A percentile compares a stretch with the other conserved stretches of the same genome.
Conservation (phyloP, 2,113 vertebrate genomes). For the Trematocara nigrifrons region DNA sequence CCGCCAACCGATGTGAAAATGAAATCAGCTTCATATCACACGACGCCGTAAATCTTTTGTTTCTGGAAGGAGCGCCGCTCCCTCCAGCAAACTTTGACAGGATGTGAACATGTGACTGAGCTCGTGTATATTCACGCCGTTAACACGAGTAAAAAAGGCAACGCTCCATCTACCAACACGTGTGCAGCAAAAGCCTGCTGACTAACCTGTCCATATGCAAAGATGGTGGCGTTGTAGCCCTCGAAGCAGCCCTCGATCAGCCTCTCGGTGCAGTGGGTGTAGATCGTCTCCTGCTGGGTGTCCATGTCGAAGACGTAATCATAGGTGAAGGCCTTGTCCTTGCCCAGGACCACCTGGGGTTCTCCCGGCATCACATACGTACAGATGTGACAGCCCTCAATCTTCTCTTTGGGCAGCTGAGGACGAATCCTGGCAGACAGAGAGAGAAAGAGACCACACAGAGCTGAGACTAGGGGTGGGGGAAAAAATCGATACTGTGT, state of each 20-base stretch:
- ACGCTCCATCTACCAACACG: background rate
- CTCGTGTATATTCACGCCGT: background rate
- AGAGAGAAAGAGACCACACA: background rate
- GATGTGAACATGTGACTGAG: background rate
- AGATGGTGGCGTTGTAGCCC: slow-evolving; percentile 96
- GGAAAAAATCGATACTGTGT: too few species aligned
- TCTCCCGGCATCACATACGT: slow-evolving; percentile 91
- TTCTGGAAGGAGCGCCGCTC: background rate
- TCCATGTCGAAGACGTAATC: slow-evolving; percentile 94
- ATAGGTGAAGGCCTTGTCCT: slow-evolving; percentile 97
- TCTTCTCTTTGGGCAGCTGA: slow-evolving; percentile 94
- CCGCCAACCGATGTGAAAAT: background rate
- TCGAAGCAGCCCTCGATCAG: slow-evolving; percentile 96
- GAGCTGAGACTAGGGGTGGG: background rate
- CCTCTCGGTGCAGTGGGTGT: slow-evolving; percentile 85
- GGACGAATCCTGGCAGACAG: slow-evolving; percentile 84
- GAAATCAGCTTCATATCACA: slow-evolving; percentile 4
- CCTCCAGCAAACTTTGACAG: background rate
- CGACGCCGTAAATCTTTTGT: background rate
- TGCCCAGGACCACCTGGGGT: slow-evolving; percentile 94
- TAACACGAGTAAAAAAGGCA: background rate
- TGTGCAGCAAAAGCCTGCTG: background rate
- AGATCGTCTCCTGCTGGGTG: slow-evolving; percentile 85
- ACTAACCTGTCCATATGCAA: slow-evolving; percentile 88
- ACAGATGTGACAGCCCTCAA: slow-evolving; percentile 97